Base-by-base conservation (phyloP, 2,888 invertebrate genomes). In the Zeuzera pyrina region DNA sequence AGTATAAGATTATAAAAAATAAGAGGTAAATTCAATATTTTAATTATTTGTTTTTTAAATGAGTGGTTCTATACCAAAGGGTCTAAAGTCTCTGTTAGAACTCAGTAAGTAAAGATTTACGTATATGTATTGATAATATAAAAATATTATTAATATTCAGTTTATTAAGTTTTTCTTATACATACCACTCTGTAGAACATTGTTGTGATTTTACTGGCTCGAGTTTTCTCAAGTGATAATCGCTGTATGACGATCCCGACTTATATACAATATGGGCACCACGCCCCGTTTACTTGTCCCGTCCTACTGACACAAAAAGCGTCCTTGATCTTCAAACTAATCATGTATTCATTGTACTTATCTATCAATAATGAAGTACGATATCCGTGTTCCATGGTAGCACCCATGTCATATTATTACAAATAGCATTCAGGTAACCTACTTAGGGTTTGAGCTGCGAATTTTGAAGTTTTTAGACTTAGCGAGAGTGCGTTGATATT, bases 161-260 rank as follows among this genome's bases (percentile, higher is more conserved):
- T n/a, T n/a, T 19, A 7, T 19, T 7, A 19, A 19, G 19, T 7
- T 1, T 2, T 7, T 19, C 8, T 19, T 19, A 42, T 30, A 52
- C 81, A 77, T 56, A 83, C 81, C 68, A 81, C 51, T 70, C 54
- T 76, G 66, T 64, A 76, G 71, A 79, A 72, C 81, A 83, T 79
- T 55, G 52, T 74, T 55, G 53, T 47, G 44, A 53, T 47, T 56
- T 57, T 52, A 57, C 63, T 76, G 65, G 71, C 51, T 56, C 55
- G 58, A 48, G 49, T 47, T 51, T 52, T 57, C 55, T 57, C 79
- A 72, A 79, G 72, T 83, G 79, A 78, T 81, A 70, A 49, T 52
- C 37, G 31, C 45, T 36, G 33, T 39, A 34, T 36, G 35, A 32
- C 26, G 39, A 52, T 53, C 51, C 47, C 37, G 45, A 54, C 67